Evolutionary conservation across 2,888 invertebrate genomes (phyloP), one percentile per base, ranked within the genome.

Genomic region (Lochmaea capreae): DNA sequence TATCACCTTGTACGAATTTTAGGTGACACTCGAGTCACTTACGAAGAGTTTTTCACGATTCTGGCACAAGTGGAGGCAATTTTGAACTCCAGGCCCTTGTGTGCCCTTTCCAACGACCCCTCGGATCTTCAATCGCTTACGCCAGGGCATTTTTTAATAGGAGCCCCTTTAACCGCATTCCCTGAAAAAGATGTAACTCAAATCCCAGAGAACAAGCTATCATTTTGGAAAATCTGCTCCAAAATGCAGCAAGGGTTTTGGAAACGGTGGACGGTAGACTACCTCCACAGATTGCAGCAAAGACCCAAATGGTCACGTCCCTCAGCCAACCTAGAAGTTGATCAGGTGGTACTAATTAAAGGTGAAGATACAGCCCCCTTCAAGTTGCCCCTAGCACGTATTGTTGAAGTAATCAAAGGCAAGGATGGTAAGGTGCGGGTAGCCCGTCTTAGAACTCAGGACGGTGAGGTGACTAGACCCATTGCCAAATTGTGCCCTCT

Each of bases 141-240:
- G 6, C 68, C 68, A 16, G 58, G 59, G 2, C 68, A 68, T 33
- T 68, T 68, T 22, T 22, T 68, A 10, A 68, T 68, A 12, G 68
- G 68, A 11, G 14, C n/a, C 10, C 0, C 9, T n/a, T 18, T 68
- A 5, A 68, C 59, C 6, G 33, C 68, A 2, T 46, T 49, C n/a
- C 62, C 68, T 1, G 61, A 68, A 61, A n/a, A 43, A 16, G 62
- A 63, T 2, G 12, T 46, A 22, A 39, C 49, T 61, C 33, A 62
- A 46, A 9, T 33, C n/a, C 62, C 43, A 3, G 9, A 63, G 1
- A 63, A n/a, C 43, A n/a, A 16, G n/a, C 33, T 63, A 1, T 16
- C 14, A 12, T 65, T 65, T 16, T 65, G 63, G 63, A 39, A 69
- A 69, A 33, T n/a, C 8, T 33, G 16, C 11, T 52, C 46, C 26